These are phyloP conservation scores for Argentina silus DNA, from an alignment of 2,797 vertebrate genomes.

Conservation along the genomic window DNA sequence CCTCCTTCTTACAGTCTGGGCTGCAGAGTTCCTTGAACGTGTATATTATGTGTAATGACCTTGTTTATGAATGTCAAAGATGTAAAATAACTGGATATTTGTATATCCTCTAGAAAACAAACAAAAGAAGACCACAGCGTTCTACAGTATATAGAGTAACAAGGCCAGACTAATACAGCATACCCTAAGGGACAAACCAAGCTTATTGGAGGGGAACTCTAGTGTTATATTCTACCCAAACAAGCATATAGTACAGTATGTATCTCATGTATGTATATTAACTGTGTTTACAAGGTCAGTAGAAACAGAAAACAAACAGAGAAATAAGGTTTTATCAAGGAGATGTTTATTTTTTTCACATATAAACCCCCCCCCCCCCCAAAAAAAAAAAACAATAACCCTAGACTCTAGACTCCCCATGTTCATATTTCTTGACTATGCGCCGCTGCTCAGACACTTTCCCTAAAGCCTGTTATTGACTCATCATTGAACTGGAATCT, in stretches of 20 bases:
- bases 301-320: neutral
- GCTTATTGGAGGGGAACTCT: no score
- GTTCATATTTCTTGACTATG: slow-evolving; percentile 1
- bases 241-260: neutral
- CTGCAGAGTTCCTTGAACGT: neutral
- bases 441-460: slow-evolving; percentile 12
- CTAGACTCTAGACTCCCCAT: neutral
- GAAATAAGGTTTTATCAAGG: no score
- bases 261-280: neutral
- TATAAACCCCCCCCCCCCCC: no score
- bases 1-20: neutral
- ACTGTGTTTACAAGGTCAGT: neutral
- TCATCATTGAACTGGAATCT: slow-evolving; percentile 74
- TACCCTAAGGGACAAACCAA: neutral
- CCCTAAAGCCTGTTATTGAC: slow-evolving; percentile 65
- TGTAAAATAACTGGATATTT: neutral
- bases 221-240: no score
- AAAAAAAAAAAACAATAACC: neutral
- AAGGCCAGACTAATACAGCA: neutral
- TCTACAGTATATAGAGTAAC: no score
- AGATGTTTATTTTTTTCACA: neutral
- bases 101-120: no score
- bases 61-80: neutral
- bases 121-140: no score
- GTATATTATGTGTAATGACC: neutral